These are phyloP conservation scores for Microctenopoma steveboyesi DNA, from an alignment of 2,797 vertebrate species.

Conservation along the genomic window DNA sequence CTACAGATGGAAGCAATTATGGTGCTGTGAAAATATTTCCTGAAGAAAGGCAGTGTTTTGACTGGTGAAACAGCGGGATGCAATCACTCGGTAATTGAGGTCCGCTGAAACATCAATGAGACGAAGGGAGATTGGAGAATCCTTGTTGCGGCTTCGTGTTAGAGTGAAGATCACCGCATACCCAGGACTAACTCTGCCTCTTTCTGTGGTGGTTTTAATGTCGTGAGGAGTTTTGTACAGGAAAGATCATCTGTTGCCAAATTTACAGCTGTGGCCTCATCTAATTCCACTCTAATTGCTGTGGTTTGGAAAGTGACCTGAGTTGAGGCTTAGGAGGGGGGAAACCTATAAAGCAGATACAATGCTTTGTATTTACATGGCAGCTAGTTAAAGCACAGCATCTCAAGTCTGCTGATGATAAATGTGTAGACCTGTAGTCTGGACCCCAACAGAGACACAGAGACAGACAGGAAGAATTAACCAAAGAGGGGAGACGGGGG, in stretches of 20 bases:
- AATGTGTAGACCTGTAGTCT: conserved; percentile 62
- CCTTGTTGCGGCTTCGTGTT: conserved; percentile 54
- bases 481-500: conserved; percentile 2
- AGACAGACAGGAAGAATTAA: conserved; percentile 46
- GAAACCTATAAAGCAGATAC: conserved; percentile 45
- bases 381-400: conserved; percentile 48
- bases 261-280: conserved; percentile 60
- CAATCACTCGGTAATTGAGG: conserved; percentile 81
- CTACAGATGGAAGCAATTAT: conserved; percentile 85
- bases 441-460: conserved; percentile 47
- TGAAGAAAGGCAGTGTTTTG: conserved; percentile 80
- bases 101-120: conserved; percentile 72
- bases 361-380: conserved; percentile 59
- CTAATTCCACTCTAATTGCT: conserved; percentile 70
- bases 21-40: conserved; percentile 83
- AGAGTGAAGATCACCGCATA: conserved; percentile 31
- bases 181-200: conserved; percentile 15
- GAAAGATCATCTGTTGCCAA: conserved; percentile 62
- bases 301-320: conserved; percentile 53
- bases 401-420: conserved; percentile 50
- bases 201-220: conserved; percentile 23
- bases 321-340: conserved; percentile 30
- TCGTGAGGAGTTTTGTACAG: conserved; percentile 43
- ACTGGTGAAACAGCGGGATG: conserved; percentile 79
- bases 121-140: conserved; percentile 53